Evolutionary conservation across 23 tunicate genomes (phyloP).

Genomic region (Diplosoma virens): DNA sequence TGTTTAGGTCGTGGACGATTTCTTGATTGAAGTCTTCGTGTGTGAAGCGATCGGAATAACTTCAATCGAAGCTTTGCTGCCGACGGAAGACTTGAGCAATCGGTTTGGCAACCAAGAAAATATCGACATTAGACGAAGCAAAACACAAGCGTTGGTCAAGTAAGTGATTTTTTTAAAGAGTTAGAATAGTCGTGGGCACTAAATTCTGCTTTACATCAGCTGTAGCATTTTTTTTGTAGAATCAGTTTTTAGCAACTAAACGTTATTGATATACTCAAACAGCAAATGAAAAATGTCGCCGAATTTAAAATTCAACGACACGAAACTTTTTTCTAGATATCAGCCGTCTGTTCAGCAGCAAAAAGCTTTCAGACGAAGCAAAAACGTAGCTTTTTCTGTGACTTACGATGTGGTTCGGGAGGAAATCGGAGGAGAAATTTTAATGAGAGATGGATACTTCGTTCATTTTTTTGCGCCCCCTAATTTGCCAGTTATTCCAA

Average conservation of each 20-base stretch:
- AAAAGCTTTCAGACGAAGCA: neutral
- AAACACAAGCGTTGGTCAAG: slow-evolving; percentile 49
- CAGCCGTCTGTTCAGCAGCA: slow-evolving; percentile 48
- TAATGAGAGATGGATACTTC: slow-evolving; percentile 63
- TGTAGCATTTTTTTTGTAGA: too few species aligned
- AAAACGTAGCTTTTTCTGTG: slow-evolving; percentile 47
- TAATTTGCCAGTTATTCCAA: slow-evolving; percentile 63
- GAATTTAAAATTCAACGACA: too few species aligned
- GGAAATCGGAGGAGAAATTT: slow-evolving; percentile 54
- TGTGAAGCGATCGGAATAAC: slow-evolving; percentile 41
- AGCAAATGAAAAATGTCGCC: too few species aligned
- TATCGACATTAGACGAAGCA: slow-evolving; percentile 35
- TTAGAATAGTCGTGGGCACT: too few species aligned
- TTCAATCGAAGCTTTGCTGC: slow-evolving; percentile 2
- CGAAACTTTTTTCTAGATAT: slow-evolving; percentile 56
- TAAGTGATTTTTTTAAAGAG: too few species aligned
- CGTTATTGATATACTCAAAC: too few species aligned
- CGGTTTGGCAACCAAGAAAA: neutral
- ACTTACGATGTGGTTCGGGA: slow-evolving; percentile 74
- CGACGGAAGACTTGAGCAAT: neutral
- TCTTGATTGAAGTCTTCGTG: slow-evolving; percentile 31
- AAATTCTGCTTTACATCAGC: too few species aligned
- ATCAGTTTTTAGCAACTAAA: too few species aligned
- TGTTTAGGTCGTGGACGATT: slow-evolving; percentile 55
- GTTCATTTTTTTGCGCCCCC: slow-evolving; percentile 79